phyloP scores from a whole-genome alignment of 2,888 invertebrate species.

The Xanthia icteritia region DNA sequence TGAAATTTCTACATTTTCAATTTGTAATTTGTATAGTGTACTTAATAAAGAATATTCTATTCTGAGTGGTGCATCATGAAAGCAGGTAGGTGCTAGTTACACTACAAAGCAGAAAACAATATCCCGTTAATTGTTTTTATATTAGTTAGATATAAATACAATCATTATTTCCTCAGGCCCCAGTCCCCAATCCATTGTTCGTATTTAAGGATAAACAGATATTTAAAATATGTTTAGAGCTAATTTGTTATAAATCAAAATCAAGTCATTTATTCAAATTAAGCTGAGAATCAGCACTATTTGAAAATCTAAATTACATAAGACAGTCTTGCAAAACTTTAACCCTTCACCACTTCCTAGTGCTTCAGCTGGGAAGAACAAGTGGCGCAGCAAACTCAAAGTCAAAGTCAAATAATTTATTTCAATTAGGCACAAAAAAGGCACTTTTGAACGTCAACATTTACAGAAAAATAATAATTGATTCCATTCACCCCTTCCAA shows the following conservation, averaged over 20 bases:
- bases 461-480: no score
- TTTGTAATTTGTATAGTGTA: neutral
- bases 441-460: no score
- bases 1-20: neutral
- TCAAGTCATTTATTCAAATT: neutral
- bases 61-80: neutral
- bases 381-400: no score
- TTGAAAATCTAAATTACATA: neutral
- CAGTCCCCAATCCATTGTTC: no score
- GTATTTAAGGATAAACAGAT: conserved; percentile 12
- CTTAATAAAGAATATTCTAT: neutral
- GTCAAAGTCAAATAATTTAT: no score
- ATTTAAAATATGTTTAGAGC: neutral
- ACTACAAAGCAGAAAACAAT: conserved; percentile 1
- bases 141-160: neutral
- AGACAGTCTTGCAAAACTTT: neutral
- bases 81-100: neutral
- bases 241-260: neutral
- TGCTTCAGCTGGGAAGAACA: neutral
- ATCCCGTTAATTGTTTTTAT: neutral
- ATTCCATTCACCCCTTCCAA: no score
- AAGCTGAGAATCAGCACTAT: neutral
- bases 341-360: no score
- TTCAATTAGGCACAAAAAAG: no score
- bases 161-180: no score